Evolutionary conservation across 2,797 vertebrate species (phyloP).

Genomic region (Oryzias dopingdopingensis): DNA sequence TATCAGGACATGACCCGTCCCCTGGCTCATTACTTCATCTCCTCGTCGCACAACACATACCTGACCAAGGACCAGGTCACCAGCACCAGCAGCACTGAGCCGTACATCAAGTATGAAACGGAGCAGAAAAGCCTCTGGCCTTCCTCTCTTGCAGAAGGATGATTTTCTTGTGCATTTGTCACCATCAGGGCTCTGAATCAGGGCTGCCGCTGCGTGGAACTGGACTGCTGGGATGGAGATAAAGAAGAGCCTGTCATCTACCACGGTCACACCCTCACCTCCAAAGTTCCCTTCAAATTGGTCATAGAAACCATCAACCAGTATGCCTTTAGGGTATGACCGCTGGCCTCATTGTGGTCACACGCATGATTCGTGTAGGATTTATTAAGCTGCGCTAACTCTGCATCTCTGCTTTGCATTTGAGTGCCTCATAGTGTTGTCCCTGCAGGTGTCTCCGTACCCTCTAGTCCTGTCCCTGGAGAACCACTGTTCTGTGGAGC

Average conservation of each 20-base stretch:
- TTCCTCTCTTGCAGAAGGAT: not conserved
- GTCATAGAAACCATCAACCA: constrained; percentile 90
- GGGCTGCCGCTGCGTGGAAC: constrained; percentile 95
- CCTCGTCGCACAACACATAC: constrained; percentile 87
- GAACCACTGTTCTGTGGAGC: constrained; percentile 95
- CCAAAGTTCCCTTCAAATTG: constrained; percentile 93
- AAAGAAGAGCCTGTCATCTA: constrained; percentile 90
- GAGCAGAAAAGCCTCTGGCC: not conserved
- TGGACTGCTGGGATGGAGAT: constrained; percentile 96
- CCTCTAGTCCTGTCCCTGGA: constrained; percentile 90
- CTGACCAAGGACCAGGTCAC: constrained; percentile 93
- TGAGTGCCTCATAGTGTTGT: constrained; percentile 19
- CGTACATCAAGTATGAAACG: constrained; percentile 85
- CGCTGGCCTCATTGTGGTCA: constrained; percentile 6
- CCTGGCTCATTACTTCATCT: constrained; percentile 91
- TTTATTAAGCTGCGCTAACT: not conserved
- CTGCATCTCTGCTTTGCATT: constrained; percentile 19
- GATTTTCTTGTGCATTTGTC: constrained; percentile 3
- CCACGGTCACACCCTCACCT: constrained; percentile 93
- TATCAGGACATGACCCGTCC: constrained; percentile 92
- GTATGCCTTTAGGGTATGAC: constrained; percentile 87
- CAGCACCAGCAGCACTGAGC: constrained; percentile 92
- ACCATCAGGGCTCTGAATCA: constrained; percentile 85
- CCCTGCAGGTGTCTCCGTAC: constrained; percentile 63
- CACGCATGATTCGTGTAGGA: constrained; percentile 33